Base-by-base conservation (phyloP, 2,888 invertebrate genomes). In the Andrena trimmerana region DNA sequence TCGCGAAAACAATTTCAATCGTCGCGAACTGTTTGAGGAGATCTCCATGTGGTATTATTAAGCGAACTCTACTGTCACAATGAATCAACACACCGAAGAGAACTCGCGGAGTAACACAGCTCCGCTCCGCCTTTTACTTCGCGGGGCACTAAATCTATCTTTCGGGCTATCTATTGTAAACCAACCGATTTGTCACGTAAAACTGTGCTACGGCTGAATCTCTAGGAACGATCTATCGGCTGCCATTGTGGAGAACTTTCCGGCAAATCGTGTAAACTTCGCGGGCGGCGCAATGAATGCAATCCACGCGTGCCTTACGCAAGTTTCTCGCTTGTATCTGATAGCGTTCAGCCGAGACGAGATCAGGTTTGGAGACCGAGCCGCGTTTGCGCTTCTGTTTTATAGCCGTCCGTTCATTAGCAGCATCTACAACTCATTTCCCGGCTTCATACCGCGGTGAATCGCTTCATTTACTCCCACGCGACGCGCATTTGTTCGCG, bases 401-500 rank as follows among this genome's bases (percentile, higher is more conserved):
- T 81, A 82, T 72, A 72, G 74, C 72, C 66, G 68, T 16, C 29
- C 72, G 75, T 78, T 81, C 81, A 81, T 84, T 72, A 81, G 78
- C 68, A 54, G 48, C 74, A 72, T 71, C 71, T 69, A 69, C 78
- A 69, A 69, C 78, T 81, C 81, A 81, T 83, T 83, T 83, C 60
- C 74, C 67, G 73, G 70, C 67, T 48, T 31, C 36, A 50, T 63
- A 59, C 54, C 16, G 10, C 24, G 54, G 42, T 16, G 72, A 50
- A 54, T 52, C 54, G 63, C 33, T 72, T 52, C 65, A 50, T 33
- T 31, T 31, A 16, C 42, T 62, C 31, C 60, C 31, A 29, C 63
- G 42, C 20, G 24, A 5, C n/a, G 13, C 24, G 16, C 63, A 60
- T 60, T 65, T 36, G n/a, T 62, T 10, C 36, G 20, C n/a, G 7